phyloP scores from a whole-genome alignment of 2,113 vertebrate species.

The Psettodes erumei region DNA sequence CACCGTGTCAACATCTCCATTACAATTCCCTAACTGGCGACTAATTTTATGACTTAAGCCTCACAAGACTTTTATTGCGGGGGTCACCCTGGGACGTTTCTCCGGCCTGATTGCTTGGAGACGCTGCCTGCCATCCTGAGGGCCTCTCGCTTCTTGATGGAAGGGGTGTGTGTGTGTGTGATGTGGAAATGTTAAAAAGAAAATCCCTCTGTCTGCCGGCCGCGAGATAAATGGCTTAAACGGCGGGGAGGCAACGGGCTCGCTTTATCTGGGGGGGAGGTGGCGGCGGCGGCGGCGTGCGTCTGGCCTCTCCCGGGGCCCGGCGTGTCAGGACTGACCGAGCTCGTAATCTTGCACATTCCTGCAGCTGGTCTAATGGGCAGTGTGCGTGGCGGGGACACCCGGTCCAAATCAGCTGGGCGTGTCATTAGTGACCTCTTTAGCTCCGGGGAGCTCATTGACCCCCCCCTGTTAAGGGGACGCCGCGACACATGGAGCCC shows the following conservation, averaged over 20 bases:
- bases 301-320: slow-evolving; percentile 18
- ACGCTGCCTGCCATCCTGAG: background rate
- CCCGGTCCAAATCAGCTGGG: slow-evolving; percentile 34
- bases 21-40: background rate
- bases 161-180: slow-evolving; percentile 11
- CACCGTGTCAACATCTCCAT: background rate
- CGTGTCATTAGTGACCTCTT: slow-evolving; percentile 45
- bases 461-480: slow-evolving; percentile 16
- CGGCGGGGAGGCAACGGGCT: slow-evolving; percentile 4
- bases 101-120: background rate
- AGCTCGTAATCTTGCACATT: slow-evolving; percentile 58
- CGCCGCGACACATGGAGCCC: slow-evolving; percentile 7
- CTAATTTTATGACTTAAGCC: slow-evolving; percentile 4
- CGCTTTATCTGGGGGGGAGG: too few species aligned
- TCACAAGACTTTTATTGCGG: background rate
- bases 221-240: slow-evolving; percentile 2
- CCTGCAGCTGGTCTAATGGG: slow-evolving; percentile 39
- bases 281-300: too few species aligned
- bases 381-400: background rate
- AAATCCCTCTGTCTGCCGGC: slow-evolving; percentile 18
- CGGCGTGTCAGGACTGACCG: slow-evolving; percentile 7
- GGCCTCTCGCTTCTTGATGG: slow-evolving; percentile 37
- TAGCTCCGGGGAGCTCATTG: slow-evolving; percentile 44
- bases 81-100: slow-evolving; percentile 20
- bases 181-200: slow-evolving; percentile 4